phyloP scores from a whole-genome alignment of 2,888 invertebrate genomes.

The Dorcus hopei region DNA sequence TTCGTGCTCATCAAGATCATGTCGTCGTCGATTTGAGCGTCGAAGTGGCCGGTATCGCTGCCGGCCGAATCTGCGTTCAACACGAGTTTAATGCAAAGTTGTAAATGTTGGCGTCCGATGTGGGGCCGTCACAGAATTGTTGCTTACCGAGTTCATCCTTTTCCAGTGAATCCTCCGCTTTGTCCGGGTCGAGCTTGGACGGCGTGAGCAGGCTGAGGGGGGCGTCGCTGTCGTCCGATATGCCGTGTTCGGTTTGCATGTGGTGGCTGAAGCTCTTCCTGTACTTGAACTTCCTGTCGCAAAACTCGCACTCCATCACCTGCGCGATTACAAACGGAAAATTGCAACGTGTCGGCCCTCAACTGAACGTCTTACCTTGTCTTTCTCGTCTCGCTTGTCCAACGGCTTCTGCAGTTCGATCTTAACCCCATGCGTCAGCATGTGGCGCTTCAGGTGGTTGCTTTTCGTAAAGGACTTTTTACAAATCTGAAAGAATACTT shows the following conservation, averaged over 20 bases:
- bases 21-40: neutral
- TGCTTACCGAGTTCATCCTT: slow-evolving; percentile 7
- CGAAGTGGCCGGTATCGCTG: slow-evolving; percentile 4
- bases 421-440: slow-evolving; percentile 34
- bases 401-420: slow-evolving; percentile 1
- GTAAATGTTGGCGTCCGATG: neutral
- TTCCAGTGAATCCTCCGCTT: neutral
- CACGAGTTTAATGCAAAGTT: neutral
- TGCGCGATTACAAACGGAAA: slow-evolving; percentile 19
- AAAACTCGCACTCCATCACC: slow-evolving; percentile 49
- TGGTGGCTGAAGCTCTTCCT: slow-evolving; percentile 48
- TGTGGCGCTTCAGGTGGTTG: slow-evolving; percentile 43
- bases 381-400: slow-evolving; percentile 4
- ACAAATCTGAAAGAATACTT: slow-evolving; percentile 34
- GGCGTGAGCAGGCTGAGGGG: slow-evolving; percentile 13
- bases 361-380: slow-evolving; percentile 1
- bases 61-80: neutral
- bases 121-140: too few species aligned
- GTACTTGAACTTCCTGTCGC: slow-evolving; percentile 50
- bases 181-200: neutral
- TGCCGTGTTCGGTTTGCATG: slow-evolving; percentile 48
- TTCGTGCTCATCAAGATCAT: slow-evolving; percentile 22
- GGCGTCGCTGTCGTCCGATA: slow-evolving; percentile 39
- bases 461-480: slow-evolving; percentile 43
- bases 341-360: neutral